Conservation (phyloP, 2,888 invertebrate genomes). For the Limnephilus lunatus region DNA sequence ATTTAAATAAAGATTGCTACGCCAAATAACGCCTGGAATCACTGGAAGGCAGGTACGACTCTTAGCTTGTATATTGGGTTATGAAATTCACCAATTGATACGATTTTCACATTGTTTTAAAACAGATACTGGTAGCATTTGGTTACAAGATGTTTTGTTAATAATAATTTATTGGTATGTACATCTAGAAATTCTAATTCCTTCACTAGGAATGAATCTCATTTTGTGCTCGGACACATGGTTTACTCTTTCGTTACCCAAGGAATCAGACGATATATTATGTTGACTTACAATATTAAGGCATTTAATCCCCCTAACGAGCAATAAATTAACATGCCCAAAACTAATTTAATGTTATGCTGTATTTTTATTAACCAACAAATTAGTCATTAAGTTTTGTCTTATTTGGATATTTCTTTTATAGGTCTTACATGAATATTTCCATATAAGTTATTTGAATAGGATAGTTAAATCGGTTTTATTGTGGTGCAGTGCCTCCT, state of each 20-base stretch:
- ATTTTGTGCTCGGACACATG: neutral
- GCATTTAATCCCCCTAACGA: neutral
- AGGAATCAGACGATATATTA: neutral
- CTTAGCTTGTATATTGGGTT: too few species aligned
- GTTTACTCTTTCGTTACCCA: neutral
- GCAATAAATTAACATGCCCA: neutral
- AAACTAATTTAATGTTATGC: neutral
- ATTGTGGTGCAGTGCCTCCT: neutral
- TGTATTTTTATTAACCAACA: neutral
- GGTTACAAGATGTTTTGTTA: too few species aligned
- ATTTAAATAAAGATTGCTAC: too few species aligned
- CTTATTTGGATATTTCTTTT: neutral
- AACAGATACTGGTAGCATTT: too few species aligned
- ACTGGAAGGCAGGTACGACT: too few species aligned
- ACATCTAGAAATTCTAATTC: neutral
- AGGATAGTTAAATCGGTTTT: neutral
- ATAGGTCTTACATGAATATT: neutral
- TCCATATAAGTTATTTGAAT: neutral
- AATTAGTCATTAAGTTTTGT: neutral
- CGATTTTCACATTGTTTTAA: too few species aligned
- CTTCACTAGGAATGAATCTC: neutral
- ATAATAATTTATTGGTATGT: too few species aligned
- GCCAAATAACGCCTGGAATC: too few species aligned
- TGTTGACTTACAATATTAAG: neutral
- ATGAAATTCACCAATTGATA: too few species aligned